phyloP scores from a whole-genome alignment of 1,140 invertebrate species.

The Pseudoatta argentina region DNA sequence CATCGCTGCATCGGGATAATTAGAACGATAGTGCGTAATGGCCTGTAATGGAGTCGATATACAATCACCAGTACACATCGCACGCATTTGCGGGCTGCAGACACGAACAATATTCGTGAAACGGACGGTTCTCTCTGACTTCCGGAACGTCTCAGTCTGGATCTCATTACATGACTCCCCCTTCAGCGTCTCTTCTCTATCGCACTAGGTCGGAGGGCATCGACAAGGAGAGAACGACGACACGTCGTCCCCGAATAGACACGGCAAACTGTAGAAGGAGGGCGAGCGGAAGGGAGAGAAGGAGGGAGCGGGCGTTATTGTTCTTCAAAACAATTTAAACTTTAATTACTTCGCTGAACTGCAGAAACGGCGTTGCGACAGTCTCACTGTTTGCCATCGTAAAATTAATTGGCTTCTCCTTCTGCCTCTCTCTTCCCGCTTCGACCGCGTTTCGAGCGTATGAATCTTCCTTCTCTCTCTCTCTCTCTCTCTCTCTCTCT shows the following conservation, averaged over 20 bases:
- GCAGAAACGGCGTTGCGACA: slow-evolving; percentile 81
- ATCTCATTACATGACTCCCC: slow-evolving; percentile 35
- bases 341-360: slow-evolving; percentile 82
- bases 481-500: no score
- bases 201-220: slow-evolving; percentile 6
- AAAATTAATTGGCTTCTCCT: slow-evolving; percentile 80
- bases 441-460: slow-evolving; percentile 67
- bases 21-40: slow-evolving; percentile 71
- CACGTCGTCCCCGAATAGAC: slow-evolving; percentile 30
- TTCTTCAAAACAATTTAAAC: slow-evolving; percentile 82
- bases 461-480: slow-evolving; percentile 53
- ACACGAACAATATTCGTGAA: slow-evolving; percentile 25
- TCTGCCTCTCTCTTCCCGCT: slow-evolving; percentile 60
- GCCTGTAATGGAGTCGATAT: slow-evolving; percentile 56
- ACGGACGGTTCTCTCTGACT: slow-evolving; percentile 53
- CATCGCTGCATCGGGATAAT: slow-evolving; percentile 68
- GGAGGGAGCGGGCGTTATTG: slow-evolving; percentile 74
- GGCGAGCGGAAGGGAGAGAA: neutral
- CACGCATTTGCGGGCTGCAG: slow-evolving; percentile 19
- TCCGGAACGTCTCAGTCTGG: slow-evolving; percentile 63
- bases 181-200: neutral
- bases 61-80: slow-evolving; percentile 44
- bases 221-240: slow-evolving; percentile 58
- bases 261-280: neutral
- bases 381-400: slow-evolving; percentile 81